Evolutionary conservation across 1,140 invertebrate genomes (phyloP), one percentile per base, ranked within the genome.

Genomic region (Euborellia annulipes): DNA sequence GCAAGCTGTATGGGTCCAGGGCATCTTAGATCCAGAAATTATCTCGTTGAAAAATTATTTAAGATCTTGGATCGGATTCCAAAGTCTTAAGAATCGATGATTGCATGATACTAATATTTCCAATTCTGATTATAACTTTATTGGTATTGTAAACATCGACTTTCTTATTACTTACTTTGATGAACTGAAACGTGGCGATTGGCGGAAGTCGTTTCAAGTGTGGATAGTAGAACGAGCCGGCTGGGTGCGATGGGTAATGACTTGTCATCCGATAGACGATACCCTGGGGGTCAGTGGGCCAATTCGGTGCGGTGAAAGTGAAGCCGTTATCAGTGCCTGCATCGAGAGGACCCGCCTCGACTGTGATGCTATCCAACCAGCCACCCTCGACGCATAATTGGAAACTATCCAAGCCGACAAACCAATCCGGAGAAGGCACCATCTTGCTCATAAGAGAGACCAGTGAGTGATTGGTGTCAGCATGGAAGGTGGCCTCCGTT

Each of bases 181-280:
- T 79, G 59, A 91, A 88, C 57, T 85, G 82, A 58, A 89, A 85
- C 22, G 81, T 84, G 30, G 72, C 78, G 45, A 80, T 62, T 17
- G 72, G 65, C 23, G 65, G 68, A 4, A 74, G 60, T 2, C 44
- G 43, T 50, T 59, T 50, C 11, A 66, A 57, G 4, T 62, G 55
- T 16, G 65, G 60, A 47, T 75, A 71, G 55, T 68, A 73, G 60
- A 79, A 79, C 3, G 76, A 77, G 32, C 71, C 69, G 9, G 67
- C 66, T 0, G 65, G 64, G 54, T 78, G 68, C 36, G 64, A 61
- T 1, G 72, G 70, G 43, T 56, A 58, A 17, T 58, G 58, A 34
- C 70, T 65, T 1, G 71, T 75, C 45, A 80, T 74, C 34, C 58
- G 61, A 44, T 64, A 63, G 47, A 79, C 74, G 32, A 61, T 62